Evolutionary conservation across 2,113 vertebrate species (phyloP).

Genomic region (Sinocyclocheilus maitianheensis): DNA sequence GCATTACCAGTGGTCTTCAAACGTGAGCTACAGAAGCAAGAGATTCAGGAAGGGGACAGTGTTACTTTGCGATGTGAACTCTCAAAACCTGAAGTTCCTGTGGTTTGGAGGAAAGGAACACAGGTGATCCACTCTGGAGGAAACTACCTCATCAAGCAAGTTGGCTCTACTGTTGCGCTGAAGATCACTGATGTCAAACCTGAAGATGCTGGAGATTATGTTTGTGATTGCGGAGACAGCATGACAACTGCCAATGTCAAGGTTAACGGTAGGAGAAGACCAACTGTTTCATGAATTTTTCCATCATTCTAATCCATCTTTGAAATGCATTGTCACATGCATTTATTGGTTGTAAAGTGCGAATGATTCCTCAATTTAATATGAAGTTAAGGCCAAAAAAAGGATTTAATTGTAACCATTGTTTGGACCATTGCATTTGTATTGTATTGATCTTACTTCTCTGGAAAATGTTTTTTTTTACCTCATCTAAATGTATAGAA

Average conservation of each 20-base stretch:
- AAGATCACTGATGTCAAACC: constrained; percentile 63
- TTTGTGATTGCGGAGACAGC: constrained; percentile 50
- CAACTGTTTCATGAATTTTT: neutral
- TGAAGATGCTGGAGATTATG: constrained; percentile 57
- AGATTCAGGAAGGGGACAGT: constrained; percentile 73
- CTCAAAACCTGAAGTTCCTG: constrained; percentile 74
- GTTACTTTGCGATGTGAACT: constrained; percentile 80
- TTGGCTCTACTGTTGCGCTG: constrained; percentile 61
- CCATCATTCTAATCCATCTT: neutral
- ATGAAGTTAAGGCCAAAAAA: neutral
- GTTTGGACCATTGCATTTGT: too few relatives aligned
- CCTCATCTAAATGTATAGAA: neutral
- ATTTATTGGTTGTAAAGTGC: neutral
- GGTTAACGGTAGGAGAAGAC: constrained; percentile 77
- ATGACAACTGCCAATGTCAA: constrained; percentile 42
- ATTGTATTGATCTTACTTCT: neutral
- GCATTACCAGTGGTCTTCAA: too few relatives aligned
- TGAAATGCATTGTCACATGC: neutral
- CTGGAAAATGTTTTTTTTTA: neutral
- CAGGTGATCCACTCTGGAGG: too few relatives aligned
- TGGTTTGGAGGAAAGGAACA: constrained; percentile 78
- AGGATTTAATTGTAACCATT: too few relatives aligned
- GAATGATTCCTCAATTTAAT: neutral
- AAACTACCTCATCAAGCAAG: constrained; percentile 73
- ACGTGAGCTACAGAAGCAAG: constrained; percentile 68